Conservation (phyloP, 2,113 vertebrate species). For the Carollia perspicillata region DNA sequence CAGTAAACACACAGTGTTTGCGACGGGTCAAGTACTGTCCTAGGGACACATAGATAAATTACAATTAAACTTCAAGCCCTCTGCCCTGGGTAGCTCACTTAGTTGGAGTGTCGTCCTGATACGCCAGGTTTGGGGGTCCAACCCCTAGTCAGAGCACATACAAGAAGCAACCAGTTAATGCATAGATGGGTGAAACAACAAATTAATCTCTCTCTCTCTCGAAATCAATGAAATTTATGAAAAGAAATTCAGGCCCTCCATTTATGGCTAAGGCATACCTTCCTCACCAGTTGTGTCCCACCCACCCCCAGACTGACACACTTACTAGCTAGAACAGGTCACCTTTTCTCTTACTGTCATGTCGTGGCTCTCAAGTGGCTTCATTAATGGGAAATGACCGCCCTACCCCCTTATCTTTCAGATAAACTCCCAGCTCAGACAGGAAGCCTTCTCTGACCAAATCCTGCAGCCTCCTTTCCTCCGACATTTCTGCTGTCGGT, state of each 20-base stretch:
- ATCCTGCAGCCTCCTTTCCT: not conserved
- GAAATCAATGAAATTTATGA: too few species aligned
- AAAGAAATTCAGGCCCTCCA: not conserved
- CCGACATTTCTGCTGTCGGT: not conserved
- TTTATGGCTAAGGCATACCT: not conserved
- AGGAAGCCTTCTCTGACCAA: not conserved
- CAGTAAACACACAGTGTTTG: not conserved
- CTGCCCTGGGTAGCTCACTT: too few species aligned
- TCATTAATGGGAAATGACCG: not conserved
- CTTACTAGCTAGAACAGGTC: too few species aligned
- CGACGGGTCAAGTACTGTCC: not conserved
- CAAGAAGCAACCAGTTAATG: too few species aligned
- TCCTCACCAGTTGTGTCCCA: not conserved
- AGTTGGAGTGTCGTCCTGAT: too few species aligned
- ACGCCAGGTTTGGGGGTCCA: too few species aligned
- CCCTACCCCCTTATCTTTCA: not conserved
- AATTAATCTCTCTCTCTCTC: too few species aligned
- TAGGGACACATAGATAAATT: not conserved
- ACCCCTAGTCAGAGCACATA: too few species aligned
- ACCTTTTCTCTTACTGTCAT: not conserved
- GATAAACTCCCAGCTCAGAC: not conserved
- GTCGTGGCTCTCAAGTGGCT: not conserved
- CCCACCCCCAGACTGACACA: not conserved
- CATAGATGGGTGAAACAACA: too few species aligned
- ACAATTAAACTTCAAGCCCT: not conserved